Conservation (phyloP, 2,113 vertebrate species). For the Amblyornis subalaris region DNA sequence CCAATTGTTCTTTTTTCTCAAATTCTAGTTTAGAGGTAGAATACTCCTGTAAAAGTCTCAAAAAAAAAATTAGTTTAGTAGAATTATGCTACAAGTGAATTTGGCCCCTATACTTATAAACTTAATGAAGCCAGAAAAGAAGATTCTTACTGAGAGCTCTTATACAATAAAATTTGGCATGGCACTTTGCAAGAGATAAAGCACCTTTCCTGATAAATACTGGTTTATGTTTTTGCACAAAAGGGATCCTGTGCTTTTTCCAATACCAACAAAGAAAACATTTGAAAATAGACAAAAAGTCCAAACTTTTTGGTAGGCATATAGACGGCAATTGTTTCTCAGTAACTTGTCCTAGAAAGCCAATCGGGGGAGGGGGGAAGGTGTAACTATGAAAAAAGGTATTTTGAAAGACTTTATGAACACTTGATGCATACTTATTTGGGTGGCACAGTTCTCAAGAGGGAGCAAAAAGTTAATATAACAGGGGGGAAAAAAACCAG, state of each 20-base stretch:
- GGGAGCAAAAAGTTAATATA: background rate
- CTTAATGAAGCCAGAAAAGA: background rate
- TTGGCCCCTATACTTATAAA: background rate
- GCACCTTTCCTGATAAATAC: constrained; percentile 33
- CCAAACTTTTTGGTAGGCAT: background rate
- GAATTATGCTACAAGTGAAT: constrained; percentile 24
- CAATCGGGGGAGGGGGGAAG: background rate
- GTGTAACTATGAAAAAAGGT: background rate
- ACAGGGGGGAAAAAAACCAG: background rate
- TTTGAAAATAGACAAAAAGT: background rate
- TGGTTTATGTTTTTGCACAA: background rate
- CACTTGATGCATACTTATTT: background rate
- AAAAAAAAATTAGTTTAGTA: background rate
- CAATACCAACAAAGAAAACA: background rate
- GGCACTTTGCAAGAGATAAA: constrained; percentile 47
- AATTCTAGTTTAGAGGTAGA: constrained; percentile 48
- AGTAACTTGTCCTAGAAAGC: background rate
- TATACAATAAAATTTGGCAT: background rate
- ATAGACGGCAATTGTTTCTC: background rate
- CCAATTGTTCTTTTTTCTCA: constrained; percentile 5
- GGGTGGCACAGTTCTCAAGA: background rate
- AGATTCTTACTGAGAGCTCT: constrained; percentile 2
- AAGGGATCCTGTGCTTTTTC: background rate
- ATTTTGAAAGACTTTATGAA: background rate
- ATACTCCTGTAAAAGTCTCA: constrained; percentile 21